phyloP scores from a whole-genome alignment of 1,140 invertebrate species.

The Camponotus pennsylvanicus region DNA sequence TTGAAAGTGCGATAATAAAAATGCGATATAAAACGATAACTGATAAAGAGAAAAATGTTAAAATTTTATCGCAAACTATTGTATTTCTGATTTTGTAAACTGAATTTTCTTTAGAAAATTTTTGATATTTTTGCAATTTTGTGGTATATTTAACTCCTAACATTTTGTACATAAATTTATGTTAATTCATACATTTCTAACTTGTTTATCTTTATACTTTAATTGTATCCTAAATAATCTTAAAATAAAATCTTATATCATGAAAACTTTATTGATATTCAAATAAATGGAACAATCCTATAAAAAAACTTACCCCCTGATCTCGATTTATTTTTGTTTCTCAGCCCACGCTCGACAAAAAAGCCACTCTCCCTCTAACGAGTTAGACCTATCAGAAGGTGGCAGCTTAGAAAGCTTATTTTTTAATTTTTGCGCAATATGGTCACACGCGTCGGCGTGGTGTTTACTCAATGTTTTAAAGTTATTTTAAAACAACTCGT shows the following conservation, averaged over 20 bases:
- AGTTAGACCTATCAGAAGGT: constrained; percentile 48
- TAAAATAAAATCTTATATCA: constrained; percentile 23
- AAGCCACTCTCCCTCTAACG: constrained; percentile 36
- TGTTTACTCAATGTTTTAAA: constrained; percentile 77
- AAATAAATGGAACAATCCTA: constrained; percentile 53
- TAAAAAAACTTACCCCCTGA: constrained; percentile 17
- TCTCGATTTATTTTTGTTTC: constrained; percentile 59
- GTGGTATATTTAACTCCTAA: background rate
- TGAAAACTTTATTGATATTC: constrained; percentile 27
- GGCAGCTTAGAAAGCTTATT: constrained; percentile 74
- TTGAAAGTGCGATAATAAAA: too few species aligned
- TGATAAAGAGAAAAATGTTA: background rate
- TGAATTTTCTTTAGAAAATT: background rate
- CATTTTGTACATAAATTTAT: constrained; percentile 12
- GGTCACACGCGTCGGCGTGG: constrained; percentile 63
- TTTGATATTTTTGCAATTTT: background rate
- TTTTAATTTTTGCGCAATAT: constrained; percentile 76
- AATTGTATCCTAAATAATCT: background rate
- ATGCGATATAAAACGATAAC: background rate
- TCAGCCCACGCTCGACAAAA: background rate
- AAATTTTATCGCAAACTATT: background rate
- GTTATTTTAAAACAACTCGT: constrained; percentile 78
- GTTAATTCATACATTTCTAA: background rate
- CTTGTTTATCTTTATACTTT: background rate
- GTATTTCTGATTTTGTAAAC: background rate